Percentiles rank a stretch among this genome's conserved stretches.
Evolutionary conservation across 2,888 invertebrate genomes (phyloP).

Genomic region (Portevinia maculata): DNA sequence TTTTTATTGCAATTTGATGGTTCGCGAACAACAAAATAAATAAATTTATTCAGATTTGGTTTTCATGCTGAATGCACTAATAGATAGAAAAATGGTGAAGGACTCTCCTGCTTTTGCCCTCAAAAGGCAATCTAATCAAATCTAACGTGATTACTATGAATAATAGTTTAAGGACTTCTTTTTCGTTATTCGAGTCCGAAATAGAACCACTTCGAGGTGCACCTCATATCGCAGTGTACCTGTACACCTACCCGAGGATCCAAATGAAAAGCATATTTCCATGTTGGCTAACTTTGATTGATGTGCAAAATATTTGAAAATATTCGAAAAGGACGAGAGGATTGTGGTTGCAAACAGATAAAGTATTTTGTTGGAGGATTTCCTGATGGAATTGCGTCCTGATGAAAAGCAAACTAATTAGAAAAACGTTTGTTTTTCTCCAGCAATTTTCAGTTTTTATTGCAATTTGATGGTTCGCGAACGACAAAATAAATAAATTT

Average conservation of each 20-base stretch:
- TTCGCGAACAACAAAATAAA: constrained; percentile 67
- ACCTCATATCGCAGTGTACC: constrained; percentile 61
- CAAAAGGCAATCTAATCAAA: constrained; percentile 49
- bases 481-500: constrained; percentile 67
- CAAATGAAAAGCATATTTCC: constrained; percentile 63
- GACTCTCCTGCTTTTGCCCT: constrained; percentile 5
- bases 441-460: constrained; percentile 74
- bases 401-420: constrained; percentile 73
- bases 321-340: constrained; percentile 58
- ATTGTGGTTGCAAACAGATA: constrained; percentile 41
- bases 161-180: neutral
- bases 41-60: constrained; percentile 66
- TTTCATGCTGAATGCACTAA: constrained; percentile 41
- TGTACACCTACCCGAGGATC: constrained; percentile 57
- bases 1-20: constrained; percentile 74
- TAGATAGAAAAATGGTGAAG: constrained; percentile 40
- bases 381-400: constrained; percentile 47
- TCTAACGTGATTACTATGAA: constrained; percentile 36
- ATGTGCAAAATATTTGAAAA: constrained; percentile 70
- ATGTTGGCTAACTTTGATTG: constrained; percentile 69
- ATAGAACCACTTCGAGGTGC: constrained; percentile 64
- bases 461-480: constrained; percentile 72
- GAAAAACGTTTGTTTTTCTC: constrained; percentile 75
- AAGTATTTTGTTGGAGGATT: constrained; percentile 32
- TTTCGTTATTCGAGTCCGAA: too few species aligned